Evolutionary conservation across 2,113 vertebrate species (phyloP), one percentile per base, ranked within the genome.

Genomic region (Uria lomvia): DNA sequence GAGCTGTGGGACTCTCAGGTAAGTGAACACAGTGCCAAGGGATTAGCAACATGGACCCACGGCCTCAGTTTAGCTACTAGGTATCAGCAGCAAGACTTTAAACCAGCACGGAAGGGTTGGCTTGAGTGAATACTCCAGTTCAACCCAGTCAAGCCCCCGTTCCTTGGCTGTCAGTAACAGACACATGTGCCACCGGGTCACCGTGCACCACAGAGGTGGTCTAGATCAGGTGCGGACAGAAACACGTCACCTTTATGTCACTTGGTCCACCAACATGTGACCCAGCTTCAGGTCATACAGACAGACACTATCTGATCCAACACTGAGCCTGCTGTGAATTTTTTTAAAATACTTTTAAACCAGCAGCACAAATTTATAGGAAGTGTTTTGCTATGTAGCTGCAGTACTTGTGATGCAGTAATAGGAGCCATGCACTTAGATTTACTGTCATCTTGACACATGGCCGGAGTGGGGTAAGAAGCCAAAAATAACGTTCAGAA

Each of bases 31-130:
- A 18, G 27, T 24, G n/a, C 68, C 11, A 2, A 32, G 24, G 27
- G 49, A 24, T 2, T 20, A 22, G 14, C 7, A 0, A 24, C 2
- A 2, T 0, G 0, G 59, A 50, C 21, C 15, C 20, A 9, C 1
- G 5, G 45, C 75, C 38, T 65, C 29, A 0, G 4, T 12, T 72
- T 7, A 20, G 34, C 3, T 9, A 15, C 38, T 21, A 26, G 52
- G 6, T 23, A 43, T 15, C 13, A 72, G 22, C 32, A n/a, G 36
- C 2, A 9, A 73, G 47, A 12, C 50, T 71, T 74, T 6, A 52
- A 65, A 80, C 34, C 1, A 0, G 10, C 16, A 11, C 19, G 2
- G 45, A 70, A 74, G 11, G 4, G 16, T 9, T 24, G 49, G 15
- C 42, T 29, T 19, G 4, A 52, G 68, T 0, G 0, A 34, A 7